Base-by-base conservation (phyloP, 30 jellyfish, hydroid and myxozoan genomes). In the Nemopilema nomurai region DNA sequence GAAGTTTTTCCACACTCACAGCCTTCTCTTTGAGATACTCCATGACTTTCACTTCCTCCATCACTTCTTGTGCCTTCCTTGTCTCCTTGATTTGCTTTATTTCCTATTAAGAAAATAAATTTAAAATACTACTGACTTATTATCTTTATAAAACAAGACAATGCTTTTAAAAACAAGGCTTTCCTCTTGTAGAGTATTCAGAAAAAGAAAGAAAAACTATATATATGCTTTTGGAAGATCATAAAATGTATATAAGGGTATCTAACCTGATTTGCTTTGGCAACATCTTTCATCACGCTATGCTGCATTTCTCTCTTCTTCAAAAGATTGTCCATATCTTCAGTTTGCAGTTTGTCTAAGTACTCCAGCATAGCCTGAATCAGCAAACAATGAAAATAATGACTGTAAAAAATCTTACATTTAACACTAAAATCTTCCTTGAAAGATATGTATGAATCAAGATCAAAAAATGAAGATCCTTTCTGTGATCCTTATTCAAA, bases 351-450 rank as follows among this genome's bases (percentile, higher is more conserved):
- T 70, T 90, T 90, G n/a, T 95, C 97, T 80, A 95, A 79, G 72
- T 95, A 95, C 77, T 95, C 97, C 41, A 95, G 84, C 99, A 95
- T 95, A 0, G 97, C 99, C 99, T 95, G 24, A 4, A 23, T 4
- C 6, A 51, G 18, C 25, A 49, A 70, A 28, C 57, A 41, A 13
- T 41, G 13, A 41, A 41, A 3, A 13, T 41, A n/a, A n/a, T n/a
- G n/a, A n/a, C n/a, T n/a, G n/a, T n/a, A n/a, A n/a, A n/a, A n/a
- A n/a, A n/a, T n/a, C n/a, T n/a, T n/a, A n/a, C n/a, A n/a, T n/a
- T n/a, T n/a, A n/a, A n/a, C n/a, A n/a, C n/a, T n/a, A n/a, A n/a
- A n/a, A n/a, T n/a, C n/a, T n/a, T n/a, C n/a, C n/a, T n/a, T n/a
- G n/a, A n/a, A n/a, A n/a, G n/a, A n/a, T n/a, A n/a, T n/a, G n/a